Evolutionary conservation across 2,113 vertebrate genomes (phyloP).

Genomic region (Orthonyx spaldingii): DNA sequence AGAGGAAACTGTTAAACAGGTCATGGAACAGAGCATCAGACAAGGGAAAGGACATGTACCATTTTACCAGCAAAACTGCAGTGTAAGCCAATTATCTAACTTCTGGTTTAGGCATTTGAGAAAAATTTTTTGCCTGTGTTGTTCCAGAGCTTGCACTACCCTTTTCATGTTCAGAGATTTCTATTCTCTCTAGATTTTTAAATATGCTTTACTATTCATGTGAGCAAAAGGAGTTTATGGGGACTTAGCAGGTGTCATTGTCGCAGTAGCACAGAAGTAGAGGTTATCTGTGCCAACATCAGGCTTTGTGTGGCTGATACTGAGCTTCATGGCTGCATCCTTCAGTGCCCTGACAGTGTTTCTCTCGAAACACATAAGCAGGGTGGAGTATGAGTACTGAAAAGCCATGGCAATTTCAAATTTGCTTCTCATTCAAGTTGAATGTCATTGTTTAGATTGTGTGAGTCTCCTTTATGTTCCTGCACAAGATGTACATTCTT

Average conservation of each 20-base stretch:
- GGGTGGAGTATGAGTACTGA: not conserved
- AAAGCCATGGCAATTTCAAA: not conserved
- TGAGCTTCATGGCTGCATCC: not conserved
- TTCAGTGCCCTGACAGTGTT: not conserved
- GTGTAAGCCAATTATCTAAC: not conserved
- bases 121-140: not conserved
- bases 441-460: not conserved
- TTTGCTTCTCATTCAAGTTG: not conserved
- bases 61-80: not conserved
- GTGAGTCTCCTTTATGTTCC: not conserved
- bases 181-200: not conserved
- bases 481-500: not conserved
- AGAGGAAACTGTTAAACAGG: not conserved
- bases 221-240: not conserved
- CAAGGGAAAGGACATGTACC: not conserved
- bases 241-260: not conserved
- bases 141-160: not conserved
- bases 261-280: not conserved
- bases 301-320: not conserved
- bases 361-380: not conserved
- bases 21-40: not conserved
- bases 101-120: not conserved
- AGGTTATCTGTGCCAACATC: not conserved
- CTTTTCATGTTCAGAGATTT: not conserved
- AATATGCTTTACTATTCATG: not conserved